Base-by-base conservation (phyloP, 2,888 invertebrate species). In the Macaria notata region DNA sequence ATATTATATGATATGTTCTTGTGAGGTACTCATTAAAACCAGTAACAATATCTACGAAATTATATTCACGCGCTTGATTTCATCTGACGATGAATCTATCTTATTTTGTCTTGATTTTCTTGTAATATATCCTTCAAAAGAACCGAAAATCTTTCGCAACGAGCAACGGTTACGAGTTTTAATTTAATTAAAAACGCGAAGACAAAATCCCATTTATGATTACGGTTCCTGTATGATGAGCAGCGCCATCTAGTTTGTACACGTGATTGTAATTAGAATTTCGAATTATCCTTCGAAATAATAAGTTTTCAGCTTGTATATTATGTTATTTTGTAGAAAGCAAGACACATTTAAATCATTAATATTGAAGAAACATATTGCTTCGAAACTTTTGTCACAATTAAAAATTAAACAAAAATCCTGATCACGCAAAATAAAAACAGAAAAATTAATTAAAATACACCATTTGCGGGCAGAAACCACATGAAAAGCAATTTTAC, bases 51-150 rank as follows among this genome's bases (percentile, higher is more conserved):
- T 75, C 84, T 84, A 85, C 84, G 81, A 84, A 81, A 84, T 62
- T 79, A 19, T 82, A 80, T 77, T 77, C 80, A 74, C 79, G 73
- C 71, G 79, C 75, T 78, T 79, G 79, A 80, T 83, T 82, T 72
- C 75, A 66, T 70, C 62, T 63, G 65, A 64, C 72, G 80, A 81
- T 84, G 81, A 80, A 68, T 70, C 62, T 77, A 69, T 70, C 71
- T 78, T 83, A 76, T 76, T 73, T 72, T 70, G 73, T 73, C 75
- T 76, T 75, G 77, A 82, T 83, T 81, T 80, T 81, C 79, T 76
- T 78, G 72, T 73, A 71, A 74, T 75, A 74, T 75, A 78, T 74
- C 78, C 73, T 73, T 70, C 72, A 70, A 69, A 76, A 71, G 76
- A 72, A 63, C 59, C 64, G 61, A 61, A 61, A 71, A 69, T 68